Conservation (phyloP, 2,888 invertebrate genomes). For the Lasioglossum calceatum region DNA sequence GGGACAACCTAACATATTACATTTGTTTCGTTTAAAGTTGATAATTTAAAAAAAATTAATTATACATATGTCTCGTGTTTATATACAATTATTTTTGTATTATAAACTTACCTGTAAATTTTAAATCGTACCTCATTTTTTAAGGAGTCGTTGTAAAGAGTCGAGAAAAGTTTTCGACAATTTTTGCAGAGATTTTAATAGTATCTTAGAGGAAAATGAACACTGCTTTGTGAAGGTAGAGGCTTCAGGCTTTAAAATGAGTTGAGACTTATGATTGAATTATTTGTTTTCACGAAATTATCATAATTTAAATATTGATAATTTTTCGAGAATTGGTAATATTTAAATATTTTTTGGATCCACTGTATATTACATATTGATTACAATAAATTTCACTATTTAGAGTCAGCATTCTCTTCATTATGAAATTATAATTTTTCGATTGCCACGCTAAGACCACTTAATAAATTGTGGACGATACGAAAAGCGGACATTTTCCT, state of each 20-base stretch:
- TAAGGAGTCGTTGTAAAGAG: no score
- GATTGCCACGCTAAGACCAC: constrained; percentile 1
- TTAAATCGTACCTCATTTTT: no score
- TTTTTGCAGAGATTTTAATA: no score
- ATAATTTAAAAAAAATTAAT: neutral
- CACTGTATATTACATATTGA: neutral
- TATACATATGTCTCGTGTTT: neutral
- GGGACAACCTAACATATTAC: neutral
- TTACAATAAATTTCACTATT: neutral
- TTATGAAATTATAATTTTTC: constrained; percentile 14
- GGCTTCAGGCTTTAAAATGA: no score
- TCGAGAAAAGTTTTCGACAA: no score
- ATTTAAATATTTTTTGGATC: neutral
- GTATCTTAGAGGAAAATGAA: no score
- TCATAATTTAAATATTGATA: neutral
- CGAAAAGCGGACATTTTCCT: constrained; percentile 29
- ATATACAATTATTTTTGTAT: neutral
- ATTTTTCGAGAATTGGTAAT: neutral
- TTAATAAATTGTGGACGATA: constrained; percentile 36
- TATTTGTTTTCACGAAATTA: no score
- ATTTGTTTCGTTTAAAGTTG: neutral
- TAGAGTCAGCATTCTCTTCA: neutral
- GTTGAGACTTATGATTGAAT: no score
- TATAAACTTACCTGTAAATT: neutral
- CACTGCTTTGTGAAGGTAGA: no score